Percentiles rank a stretch among this genome's conserved stretches.
These are phyloP conservation scores for Dichetophora obliterata DNA, from an alignment of 2,888 invertebrate genomes.

Conservation along the genomic window DNA sequence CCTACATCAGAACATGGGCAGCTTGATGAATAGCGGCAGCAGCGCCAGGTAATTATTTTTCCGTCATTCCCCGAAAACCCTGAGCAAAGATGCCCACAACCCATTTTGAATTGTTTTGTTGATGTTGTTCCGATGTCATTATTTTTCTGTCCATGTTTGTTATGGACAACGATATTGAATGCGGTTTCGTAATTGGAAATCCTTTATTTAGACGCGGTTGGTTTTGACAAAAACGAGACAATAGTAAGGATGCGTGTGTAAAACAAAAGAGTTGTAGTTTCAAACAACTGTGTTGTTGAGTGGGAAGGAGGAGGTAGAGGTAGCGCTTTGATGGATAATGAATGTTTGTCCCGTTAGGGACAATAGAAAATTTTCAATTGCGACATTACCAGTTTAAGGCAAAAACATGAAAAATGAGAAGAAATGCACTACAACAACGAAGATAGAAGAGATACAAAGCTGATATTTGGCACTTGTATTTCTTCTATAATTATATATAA, in stretches of 20 bases:
- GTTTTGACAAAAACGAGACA: conserved; percentile 2
- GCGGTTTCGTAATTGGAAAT: conserved; percentile 17
- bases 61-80: background rate
- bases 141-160: background rate
- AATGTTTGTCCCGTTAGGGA: background rate
- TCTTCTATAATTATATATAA: no score
- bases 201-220: conserved; percentile 6
- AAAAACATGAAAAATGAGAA: no score
- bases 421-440: background rate
- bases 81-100: background rate
- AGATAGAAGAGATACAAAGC: no score
- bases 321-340: background rate
- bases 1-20: conserved; percentile 69
- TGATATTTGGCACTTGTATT: no score
- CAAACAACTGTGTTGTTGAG: background rate
- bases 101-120: background rate
- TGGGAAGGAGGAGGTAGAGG: background rate
- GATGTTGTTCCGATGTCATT: background rate
- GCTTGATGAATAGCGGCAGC: conserved; percentile 69
- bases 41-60: conserved; percentile 64
- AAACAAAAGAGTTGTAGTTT: background rate
- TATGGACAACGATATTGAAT: background rate
- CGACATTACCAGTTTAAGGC: no score
- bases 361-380: no score
- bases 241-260: no score